Evolutionary conservation across 2,888 invertebrate genomes (phyloP).

Genomic region (Melitaea athalia): DNA sequence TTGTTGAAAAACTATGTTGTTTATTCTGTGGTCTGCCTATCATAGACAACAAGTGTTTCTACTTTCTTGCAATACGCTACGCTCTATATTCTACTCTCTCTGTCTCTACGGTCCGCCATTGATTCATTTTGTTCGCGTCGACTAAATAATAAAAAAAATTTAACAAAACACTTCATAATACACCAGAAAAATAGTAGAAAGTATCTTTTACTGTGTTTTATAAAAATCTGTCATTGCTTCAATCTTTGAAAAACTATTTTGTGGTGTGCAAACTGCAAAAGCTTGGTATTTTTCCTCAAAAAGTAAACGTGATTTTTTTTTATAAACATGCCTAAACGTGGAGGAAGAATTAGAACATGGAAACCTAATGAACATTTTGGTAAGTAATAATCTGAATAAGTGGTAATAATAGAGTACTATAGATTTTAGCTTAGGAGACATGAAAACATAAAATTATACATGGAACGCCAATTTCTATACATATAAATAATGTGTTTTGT

Average conservation of each 20-base stretch:
- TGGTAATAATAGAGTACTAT: background rate
- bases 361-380: conserved; percentile 72
- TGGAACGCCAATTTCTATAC: background rate
- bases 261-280: background rate
- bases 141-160: background rate
- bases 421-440: background rate
- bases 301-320: conserved; percentile 12
- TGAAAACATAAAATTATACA: background rate
- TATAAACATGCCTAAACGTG: conserved; percentile 74
- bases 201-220: too few relatives aligned
- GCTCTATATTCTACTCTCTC: too few relatives aligned
- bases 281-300: background rate
- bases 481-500: background rate
- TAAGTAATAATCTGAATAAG: conserved; percentile 45
- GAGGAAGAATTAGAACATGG: conserved; percentile 67
- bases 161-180: background rate
- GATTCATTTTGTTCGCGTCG: background rate
- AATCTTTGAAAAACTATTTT: background rate
- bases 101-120: conserved; percentile 11
- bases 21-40: too few relatives aligned
- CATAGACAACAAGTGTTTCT: background rate
- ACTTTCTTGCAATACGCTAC: background rate
- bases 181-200: too few relatives aligned
- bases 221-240: background rate
- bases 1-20: background rate